Conservation (phyloP, 37 sponge, comb jelly and placozoan genomes). For the Tethya wilhelma region DNA sequence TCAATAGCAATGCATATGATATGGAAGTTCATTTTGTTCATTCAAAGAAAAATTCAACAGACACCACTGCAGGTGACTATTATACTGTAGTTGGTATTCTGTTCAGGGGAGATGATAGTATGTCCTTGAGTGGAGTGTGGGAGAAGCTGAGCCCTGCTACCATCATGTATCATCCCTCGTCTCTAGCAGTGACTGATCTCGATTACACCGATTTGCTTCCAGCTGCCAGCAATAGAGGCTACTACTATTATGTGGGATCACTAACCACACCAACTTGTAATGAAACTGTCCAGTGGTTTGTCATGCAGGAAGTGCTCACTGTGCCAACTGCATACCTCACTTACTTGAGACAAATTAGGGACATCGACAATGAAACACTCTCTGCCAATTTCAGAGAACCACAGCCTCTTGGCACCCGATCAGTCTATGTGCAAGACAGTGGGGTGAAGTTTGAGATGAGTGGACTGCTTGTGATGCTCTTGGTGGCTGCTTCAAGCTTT, state of each 20-base stretch:
- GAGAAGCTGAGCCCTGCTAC: not conserved
- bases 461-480: no score
- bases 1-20: no score
- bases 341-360: not conserved
- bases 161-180: no score
- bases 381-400: not conserved
- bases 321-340: not conserved
- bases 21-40: no score
- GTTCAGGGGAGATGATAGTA: no score
- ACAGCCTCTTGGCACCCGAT: not conserved
- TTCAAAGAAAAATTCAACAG: no score
- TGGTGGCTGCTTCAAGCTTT: no score
- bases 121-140: not conserved
- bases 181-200: not conserved
- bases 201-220: not conserved
- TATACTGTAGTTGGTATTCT: no score
- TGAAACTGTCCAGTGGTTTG: not conserved
- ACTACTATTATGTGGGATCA: not conserved
- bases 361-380: not conserved
- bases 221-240: not conserved
- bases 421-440: no score
- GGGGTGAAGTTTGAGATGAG: no score
- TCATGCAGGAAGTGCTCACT: not conserved
- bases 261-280: not conserved
- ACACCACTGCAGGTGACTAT: no score